Evolutionary conservation across 2,888 invertebrate genomes (phyloP), one percentile per base, ranked within the genome.

Genomic region (Ligdia adustata): DNA sequence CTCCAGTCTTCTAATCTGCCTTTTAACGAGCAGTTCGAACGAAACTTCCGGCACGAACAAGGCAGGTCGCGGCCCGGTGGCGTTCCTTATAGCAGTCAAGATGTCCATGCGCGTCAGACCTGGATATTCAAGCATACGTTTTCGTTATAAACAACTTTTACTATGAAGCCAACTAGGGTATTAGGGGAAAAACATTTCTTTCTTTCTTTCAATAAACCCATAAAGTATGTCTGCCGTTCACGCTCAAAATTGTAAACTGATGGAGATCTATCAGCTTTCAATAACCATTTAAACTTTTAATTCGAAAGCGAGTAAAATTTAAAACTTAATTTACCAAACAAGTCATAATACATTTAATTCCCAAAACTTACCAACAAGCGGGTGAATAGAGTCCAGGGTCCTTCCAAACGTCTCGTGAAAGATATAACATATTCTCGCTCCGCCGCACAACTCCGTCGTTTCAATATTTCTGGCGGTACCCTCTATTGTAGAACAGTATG

Each of bases 351-450:
- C n/a, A n/a, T n/a, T n/a, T n/a, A n/a, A n/a, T n/a, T n/a, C n/a
- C n/a, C n/a, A n/a, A n/a, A n/a, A 69, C 88, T 79, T 51, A 70
- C 97, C 98, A 44, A 95, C 94, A 66, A 99, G 90, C 2, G 99
- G 99, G 90, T 99, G 97, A 71, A 99, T 98, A 1, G 95, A 96
- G 80, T 98, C 97, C 64, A 99, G 87, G 0, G 98, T 97, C 65
- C 95, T 92, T 2, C 98, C 99, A 78, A 99, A 99, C 0, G 98
- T 98, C 84, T 99, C 99, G 75, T 99, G 99, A 89, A 99, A 99
- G 77, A 99, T 99, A 75, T 98, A 99, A 79, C 99, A 99, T 71
- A 99, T 99, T 62, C 99, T 93, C 3, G 99, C 99, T n/a, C 99
- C 99, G 0, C 99, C 99, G 75, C 99, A 99, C 67, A 99, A 85